Evolutionary conservation across 2,888 invertebrate species (phyloP), one percentile per base, ranked within the genome.

Genomic region (Lapara coniferarum): DNA sequence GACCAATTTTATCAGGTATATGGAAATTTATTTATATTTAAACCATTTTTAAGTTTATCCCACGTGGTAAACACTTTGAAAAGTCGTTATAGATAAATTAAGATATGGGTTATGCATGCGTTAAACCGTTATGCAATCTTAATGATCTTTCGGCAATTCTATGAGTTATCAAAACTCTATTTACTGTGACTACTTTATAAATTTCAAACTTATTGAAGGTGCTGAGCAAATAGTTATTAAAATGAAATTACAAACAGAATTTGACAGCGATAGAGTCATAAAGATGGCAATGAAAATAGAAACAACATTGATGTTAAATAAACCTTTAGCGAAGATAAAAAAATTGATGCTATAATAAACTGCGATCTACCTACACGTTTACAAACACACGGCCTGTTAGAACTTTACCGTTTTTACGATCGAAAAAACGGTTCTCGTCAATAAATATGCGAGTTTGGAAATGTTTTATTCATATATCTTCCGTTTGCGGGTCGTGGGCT

Each of bases 321-420:
- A 37, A 30, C 14, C 19, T 46, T 37, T 46, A 46, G 37, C 19
- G 19, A 8, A 44, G 19, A 0, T 12, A 49, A 63, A 19, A 19
- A 63, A 63, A 63, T 63, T 63, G 63, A 13, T 13, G 49, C 49
- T 46, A 63, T 63, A 49, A 63, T 63, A 63, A 63, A 63, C n/a
- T 68, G 53, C 68, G 57, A 71, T 66, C 68, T 71, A 19, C 55
- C 63, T 68, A n/a, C 52, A 67, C 67, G 67, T 44, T 53, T 53
- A 53, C 13, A 49, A 66, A 51, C 63, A 72, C 63, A 59, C 44
- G 44, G 10, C 19, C 46, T 63, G 49, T 63, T 63, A 63, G 63
- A 63, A 25, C 63, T 63, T 63, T 63, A 63, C 63, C 63, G 63
- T 63, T 63, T 63, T 63, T 63, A 63, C 46, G 63, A 63, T 49